Evolutionary conservation across 2,888 invertebrate genomes (phyloP).

Genomic region (Agrenia bidenticulata): DNA sequence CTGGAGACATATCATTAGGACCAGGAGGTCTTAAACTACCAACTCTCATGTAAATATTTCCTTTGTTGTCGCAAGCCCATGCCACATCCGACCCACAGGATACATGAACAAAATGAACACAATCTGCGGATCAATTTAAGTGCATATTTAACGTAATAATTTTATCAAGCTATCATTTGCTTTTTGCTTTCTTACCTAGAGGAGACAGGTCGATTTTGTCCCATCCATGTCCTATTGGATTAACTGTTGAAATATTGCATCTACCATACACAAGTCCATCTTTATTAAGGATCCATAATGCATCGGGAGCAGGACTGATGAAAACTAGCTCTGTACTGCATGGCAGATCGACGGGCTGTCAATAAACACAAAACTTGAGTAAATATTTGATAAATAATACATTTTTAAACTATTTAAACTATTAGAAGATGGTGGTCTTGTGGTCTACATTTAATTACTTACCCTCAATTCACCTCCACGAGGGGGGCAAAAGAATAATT

Average conservation of each 20-base stretch:
- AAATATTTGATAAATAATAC: not conserved
- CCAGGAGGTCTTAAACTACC: slow-evolving; percentile 58
- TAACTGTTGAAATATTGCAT: slow-evolving; percentile 56
- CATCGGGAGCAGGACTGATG: slow-evolving; percentile 56
- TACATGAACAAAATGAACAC: slow-evolving; percentile 56
- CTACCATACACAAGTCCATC: slow-evolving; percentile 58
- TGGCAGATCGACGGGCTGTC: slow-evolving; percentile 25
- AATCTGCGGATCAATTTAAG: slow-evolving; percentile 54
- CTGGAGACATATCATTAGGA: slow-evolving; percentile 57
- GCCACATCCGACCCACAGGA: slow-evolving; percentile 59
- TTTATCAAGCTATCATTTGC: not conserved
- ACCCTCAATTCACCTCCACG: slow-evolving; percentile 29
- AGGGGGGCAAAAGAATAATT: slow-evolving; percentile 27
- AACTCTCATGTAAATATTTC: slow-evolving; percentile 59
- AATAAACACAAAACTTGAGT: slow-evolving; percentile 7
- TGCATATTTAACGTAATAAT: not conserved
- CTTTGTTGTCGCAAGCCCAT: slow-evolving; percentile 60
- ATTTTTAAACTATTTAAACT: not conserved
- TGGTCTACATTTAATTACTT: too few relatives aligned
- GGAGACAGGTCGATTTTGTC: slow-evolving; percentile 57
- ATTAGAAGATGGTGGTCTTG: too few relatives aligned
- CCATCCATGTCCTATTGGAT: slow-evolving; percentile 58
- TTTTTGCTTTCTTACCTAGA: not conserved
- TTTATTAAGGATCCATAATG: slow-evolving; percentile 59
- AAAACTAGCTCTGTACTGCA: slow-evolving; percentile 33